Conservation (phyloP, 2,113 vertebrate species). For the Hyperoodon ampullatus region DNA sequence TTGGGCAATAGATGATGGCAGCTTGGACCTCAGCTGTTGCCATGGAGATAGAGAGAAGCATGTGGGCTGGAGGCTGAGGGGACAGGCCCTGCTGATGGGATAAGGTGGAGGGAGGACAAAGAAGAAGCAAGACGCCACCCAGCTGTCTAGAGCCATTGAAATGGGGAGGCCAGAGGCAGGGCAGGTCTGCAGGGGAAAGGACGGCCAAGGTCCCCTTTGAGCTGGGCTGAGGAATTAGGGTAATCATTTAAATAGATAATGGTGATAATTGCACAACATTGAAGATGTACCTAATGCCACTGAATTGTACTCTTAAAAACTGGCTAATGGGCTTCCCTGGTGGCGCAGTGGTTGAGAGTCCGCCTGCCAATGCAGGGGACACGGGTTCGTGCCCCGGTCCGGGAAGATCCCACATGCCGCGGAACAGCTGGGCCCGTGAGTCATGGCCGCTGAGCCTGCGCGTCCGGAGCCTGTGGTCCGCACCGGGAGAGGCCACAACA, state of each 20-base stretch:
- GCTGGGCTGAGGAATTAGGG: no score
- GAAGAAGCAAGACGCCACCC: no score
- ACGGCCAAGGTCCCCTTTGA: background rate
- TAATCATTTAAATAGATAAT: background rate
- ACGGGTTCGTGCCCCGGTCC: no score
- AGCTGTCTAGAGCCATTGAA: background rate
- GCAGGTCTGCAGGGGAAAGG: fast-evolving
- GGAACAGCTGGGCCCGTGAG: no score
- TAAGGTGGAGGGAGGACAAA: background rate
- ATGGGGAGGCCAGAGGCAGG: background rate
- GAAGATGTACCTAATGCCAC: background rate
- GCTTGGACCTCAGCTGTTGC: background rate
- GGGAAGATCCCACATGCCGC: no score
- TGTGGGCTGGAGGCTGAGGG: background rate
- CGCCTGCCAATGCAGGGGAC: no score
- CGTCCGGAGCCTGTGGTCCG: no score
- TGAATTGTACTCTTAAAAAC: background rate
- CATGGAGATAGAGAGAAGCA: background rate
- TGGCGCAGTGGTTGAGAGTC: no score
- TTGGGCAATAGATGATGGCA: background rate
- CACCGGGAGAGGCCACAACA: no score
- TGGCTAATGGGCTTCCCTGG: background rate
- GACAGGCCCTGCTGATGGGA: background rate
- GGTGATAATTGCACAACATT: background rate
- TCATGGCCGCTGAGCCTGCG: no score